Evolutionary conservation across 2,113 vertebrate genomes (phyloP).

Genomic region (Gasterosteus nipponicus): DNA sequence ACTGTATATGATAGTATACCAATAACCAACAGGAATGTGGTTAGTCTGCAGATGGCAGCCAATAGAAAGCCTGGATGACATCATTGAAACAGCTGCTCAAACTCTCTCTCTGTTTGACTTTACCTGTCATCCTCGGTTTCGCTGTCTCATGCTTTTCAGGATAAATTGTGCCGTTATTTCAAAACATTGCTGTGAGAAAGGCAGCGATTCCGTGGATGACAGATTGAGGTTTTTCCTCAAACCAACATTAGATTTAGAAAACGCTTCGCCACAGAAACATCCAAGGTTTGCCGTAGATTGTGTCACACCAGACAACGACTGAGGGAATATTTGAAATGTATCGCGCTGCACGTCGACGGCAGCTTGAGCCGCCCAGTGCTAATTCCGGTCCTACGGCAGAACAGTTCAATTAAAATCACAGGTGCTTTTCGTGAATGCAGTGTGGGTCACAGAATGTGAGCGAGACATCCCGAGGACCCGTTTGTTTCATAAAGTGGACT

Average conservation of each 20-base stretch:
- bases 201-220: conserved; percentile 28
- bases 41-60: conserved; percentile 2
- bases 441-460: background rate
- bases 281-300: background rate
- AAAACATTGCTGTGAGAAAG: conserved; percentile 43
- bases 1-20: no score
- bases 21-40: no score
- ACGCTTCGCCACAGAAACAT: background rate
- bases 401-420: conserved; percentile 28
- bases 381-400: background rate
- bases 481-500: background rate
- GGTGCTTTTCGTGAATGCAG: conserved; percentile 1
- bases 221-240: conserved; percentile 37
- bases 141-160: conserved; percentile 48
- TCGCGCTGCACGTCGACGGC: conserved; percentile 29
- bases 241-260: conserved; percentile 21
- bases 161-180: conserved; percentile 40
- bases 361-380: conserved; percentile 9
- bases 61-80: conserved; percentile 6
- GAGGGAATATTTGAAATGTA: conserved; percentile 9
- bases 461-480: background rate
- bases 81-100: conserved; percentile 38
- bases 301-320: conserved; percentile 31
- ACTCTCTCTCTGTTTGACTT: conserved; percentile 51
- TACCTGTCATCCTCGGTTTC: conserved; percentile 52